Base-by-base conservation (phyloP, 2,888 invertebrate species). In the Caenorhabditis imperialis region DNA sequence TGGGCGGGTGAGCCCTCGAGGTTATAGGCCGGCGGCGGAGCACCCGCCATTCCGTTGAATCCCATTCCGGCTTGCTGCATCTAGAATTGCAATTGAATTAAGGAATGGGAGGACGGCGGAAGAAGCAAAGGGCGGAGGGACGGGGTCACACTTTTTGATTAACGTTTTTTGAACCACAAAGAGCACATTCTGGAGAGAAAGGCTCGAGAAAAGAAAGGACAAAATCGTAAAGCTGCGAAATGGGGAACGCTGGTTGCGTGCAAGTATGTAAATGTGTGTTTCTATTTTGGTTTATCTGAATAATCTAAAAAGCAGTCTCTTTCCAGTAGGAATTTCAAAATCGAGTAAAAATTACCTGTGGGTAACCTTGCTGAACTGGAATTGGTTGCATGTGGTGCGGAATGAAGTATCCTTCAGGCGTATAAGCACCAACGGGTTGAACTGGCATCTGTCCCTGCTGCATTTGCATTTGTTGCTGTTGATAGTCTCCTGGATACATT, bases 381-480 rank as follows among this genome's bases (percentile, higher is more conserved):
- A 62, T 63, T 7, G 65, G 60, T 27, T 63, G 63, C 63, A 63
- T 65, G 25, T 67, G 70, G 40, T 67, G 62, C 16, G 63, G 71
- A 47, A 76, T 67, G 30, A 74, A 74, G 16, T 74, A 74, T 16
- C 74, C 74, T 27, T 74, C 74, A 1, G 74, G 74, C 3, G 74
- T 74, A 23, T 74, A 74, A 10, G 67, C 62, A 4, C 74, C 74
- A 33, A 74, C 74, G 18, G 72, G 63, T n/a, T 62, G 71, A 10
- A 73, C 60, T 2, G 75, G 70, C 63, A 70, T 69, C 18, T 71
- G 75, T 8, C 71, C 62, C 33, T 71, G 71, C 18, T 71, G 71
- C 50, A 71, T 51, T 38, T 58, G 70, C 70, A 70, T 48, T 40
- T 63, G 71, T 33, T 58, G 74, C 23, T 62, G 73, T 33, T 67